A percentile compares a stretch with the other conserved stretches of the same genome.
phyloP scores from a whole-genome alignment of 2,113 vertebrate genomes.

The Numida meleagris region DNA sequence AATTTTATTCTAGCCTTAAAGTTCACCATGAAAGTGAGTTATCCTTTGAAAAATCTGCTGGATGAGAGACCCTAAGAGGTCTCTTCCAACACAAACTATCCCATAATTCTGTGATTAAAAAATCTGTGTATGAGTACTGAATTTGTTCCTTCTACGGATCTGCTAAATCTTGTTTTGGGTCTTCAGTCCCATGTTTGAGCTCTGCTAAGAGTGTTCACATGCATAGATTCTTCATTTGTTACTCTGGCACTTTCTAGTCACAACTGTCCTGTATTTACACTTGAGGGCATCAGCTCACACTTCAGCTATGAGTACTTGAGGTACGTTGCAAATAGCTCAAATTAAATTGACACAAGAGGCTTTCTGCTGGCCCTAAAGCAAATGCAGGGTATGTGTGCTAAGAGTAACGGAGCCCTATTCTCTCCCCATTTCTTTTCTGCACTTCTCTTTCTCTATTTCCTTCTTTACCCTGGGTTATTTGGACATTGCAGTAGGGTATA shows the following conservation, averaged over 20 bases:
- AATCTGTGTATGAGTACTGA: background rate
- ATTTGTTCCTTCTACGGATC: background rate
- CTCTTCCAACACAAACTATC: constrained; percentile 24
- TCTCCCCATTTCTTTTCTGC: background rate
- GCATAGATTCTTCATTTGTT: background rate
- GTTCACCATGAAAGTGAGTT: background rate
- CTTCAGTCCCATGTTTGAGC: background rate
- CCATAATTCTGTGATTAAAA: background rate
- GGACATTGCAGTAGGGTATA: background rate
- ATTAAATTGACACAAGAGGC: background rate
- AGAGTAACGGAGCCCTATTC: background rate
- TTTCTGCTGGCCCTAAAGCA: background rate
- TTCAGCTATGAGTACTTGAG: background rate
- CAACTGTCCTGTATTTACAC: background rate
- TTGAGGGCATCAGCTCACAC: background rate
- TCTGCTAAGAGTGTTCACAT: background rate
- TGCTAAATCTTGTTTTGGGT: background rate
- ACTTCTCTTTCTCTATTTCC: background rate
- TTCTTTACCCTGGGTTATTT: background rate
- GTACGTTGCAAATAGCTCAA: background rate
- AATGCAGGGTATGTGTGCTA: no score
- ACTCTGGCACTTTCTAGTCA: background rate
- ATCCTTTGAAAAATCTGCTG: background rate
- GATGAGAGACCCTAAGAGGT: background rate
- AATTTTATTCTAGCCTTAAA: background rate